Evolutionary conservation across 2,113 vertebrate genomes (phyloP), one percentile per base, ranked within the genome.

Genomic region (Peromyscus leucopus): DNA sequence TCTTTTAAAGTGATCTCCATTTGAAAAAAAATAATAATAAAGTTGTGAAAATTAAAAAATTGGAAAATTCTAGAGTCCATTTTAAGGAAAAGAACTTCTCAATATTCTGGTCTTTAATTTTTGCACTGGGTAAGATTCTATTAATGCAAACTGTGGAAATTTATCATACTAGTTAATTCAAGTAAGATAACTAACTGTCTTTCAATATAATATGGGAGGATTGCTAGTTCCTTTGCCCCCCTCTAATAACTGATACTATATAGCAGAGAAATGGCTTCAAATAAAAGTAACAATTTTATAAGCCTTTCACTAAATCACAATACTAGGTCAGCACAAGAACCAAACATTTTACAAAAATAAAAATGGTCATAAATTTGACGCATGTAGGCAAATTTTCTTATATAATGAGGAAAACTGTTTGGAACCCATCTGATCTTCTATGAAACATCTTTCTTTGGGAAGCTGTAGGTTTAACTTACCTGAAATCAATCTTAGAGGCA

Each of bases 141-240:
- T 48, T 78, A 91, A 59, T 48, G 12, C 24, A 84, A 82, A 95
- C 12, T 69, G n/a, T 17, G 75, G 28, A 86, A 65, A 89, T 89
- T 26, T 95, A 95, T 74, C 76, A 76, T 46, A 46, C 65, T 96
- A 88, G 96, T 91, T 83, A 93, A 90, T 76, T n/a, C 65, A 93
- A 79, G 46, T 57, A 94, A 91, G 48, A 31, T 5, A 91, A 61
- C 0, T 5, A 91, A 61, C 0, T 94, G 1, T 42, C 55, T 96
- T 88, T 95, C 59, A 93, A 31, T 15, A 80, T 78, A 90, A 90
- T 89, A 24, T 4, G 8, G 13, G 65, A n/a, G 1, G 39, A 71
- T 84, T 89, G 85, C 93, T 75, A 94, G 72, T 94, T 51, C 94
- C 80, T 67, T 9, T 74, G 94, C 86, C 22, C 63, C n/a, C 69